A percentile compares a stretch with the other conserved stretches of the same genome.
phyloP scores from a whole-genome alignment of 1,140 invertebrate species.

The Psilanteris sp. region DNA sequence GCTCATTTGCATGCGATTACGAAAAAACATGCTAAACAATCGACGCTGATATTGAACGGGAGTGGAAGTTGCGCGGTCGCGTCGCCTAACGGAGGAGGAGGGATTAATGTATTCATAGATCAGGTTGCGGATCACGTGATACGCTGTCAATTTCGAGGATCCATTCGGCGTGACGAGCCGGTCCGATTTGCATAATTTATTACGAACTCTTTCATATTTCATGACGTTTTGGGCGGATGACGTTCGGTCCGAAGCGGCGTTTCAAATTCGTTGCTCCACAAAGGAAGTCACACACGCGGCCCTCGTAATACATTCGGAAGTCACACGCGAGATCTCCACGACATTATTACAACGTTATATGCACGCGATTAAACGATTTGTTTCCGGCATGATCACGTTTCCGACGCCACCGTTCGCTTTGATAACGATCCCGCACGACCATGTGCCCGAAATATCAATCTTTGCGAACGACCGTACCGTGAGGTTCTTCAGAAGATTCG shows the following conservation, averaged over 20 bases:
- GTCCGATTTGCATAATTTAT: slow-evolving; percentile 61
- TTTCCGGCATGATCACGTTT: slow-evolving; percentile 47
- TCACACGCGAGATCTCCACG: slow-evolving; percentile 37
- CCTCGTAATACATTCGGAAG: slow-evolving; percentile 34
- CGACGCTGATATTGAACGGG: no score
- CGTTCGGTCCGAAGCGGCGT: slow-evolving; percentile 36
- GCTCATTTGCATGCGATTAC: no score
- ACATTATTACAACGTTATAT: slow-evolving; percentile 36
- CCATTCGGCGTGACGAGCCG: slow-evolving; percentile 35
- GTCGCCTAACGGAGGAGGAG: no score
- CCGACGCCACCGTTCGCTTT: slow-evolving; percentile 20
- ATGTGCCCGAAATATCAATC: no score
- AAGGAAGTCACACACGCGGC: slow-evolving; percentile 29
- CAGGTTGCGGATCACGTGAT: slow-evolving; percentile 30
- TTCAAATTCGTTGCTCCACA: slow-evolving; percentile 49
- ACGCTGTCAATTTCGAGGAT: slow-evolving; percentile 58
- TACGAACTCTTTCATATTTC: slow-evolving; percentile 48
- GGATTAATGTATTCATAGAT: slow-evolving; percentile 35
- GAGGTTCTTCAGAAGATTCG: no score
- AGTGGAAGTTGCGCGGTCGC: no score
- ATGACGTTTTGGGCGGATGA: slow-evolving; percentile 9
- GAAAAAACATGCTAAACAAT: no score
- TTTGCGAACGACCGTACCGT: no score
- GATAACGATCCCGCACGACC: no score
- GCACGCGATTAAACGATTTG: slow-evolving; percentile 58